phyloP scores from a whole-genome alignment of 2,113 vertebrate species.

The Coracopsis vasa region DNA sequence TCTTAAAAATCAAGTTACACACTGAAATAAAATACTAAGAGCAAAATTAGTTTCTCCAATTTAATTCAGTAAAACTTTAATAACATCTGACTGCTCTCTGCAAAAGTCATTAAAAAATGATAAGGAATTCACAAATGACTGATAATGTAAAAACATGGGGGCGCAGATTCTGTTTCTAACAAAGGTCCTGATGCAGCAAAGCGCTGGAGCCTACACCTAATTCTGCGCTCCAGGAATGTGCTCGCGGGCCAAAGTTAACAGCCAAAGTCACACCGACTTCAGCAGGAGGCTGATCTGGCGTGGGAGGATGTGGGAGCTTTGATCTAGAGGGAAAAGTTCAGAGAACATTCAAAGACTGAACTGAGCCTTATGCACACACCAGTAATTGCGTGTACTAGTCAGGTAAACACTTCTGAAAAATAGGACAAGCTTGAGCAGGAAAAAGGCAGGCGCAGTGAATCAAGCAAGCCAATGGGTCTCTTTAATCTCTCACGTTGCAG shows the following conservation, averaged over 20 bases:
- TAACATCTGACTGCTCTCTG: conserved; percentile 53
- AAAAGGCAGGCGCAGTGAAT: neutral
- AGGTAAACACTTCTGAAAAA: conserved; percentile 36
- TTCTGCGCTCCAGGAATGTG: neutral
- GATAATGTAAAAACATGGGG: neutral
- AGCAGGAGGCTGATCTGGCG: conserved; percentile 24
- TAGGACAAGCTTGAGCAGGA: conserved; percentile 30
- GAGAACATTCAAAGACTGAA: neutral
- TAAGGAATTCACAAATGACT: conserved; percentile 49
- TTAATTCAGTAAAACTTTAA: conserved; percentile 63
- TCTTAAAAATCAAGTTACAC: conserved; percentile 63
- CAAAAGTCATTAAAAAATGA: conserved; percentile 61
- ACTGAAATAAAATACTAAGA: conserved; percentile 60
- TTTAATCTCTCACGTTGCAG: neutral
- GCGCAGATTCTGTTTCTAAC: neutral
- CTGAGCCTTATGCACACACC: conserved; percentile 21
- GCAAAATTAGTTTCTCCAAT: conserved; percentile 62
- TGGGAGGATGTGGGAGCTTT: neutral
- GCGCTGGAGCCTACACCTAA: neutral
- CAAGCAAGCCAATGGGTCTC: neutral
- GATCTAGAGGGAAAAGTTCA: conserved; percentile 37
- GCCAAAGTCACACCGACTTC: neutral
- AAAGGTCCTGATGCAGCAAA: neutral
- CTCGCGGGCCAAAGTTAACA: conserved; percentile 29
- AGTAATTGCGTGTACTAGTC: conserved; percentile 20